These are phyloP conservation scores for Lepidothrix coronata DNA, from an alignment of 2,113 vertebrate species.

Conservation along the genomic window DNA sequence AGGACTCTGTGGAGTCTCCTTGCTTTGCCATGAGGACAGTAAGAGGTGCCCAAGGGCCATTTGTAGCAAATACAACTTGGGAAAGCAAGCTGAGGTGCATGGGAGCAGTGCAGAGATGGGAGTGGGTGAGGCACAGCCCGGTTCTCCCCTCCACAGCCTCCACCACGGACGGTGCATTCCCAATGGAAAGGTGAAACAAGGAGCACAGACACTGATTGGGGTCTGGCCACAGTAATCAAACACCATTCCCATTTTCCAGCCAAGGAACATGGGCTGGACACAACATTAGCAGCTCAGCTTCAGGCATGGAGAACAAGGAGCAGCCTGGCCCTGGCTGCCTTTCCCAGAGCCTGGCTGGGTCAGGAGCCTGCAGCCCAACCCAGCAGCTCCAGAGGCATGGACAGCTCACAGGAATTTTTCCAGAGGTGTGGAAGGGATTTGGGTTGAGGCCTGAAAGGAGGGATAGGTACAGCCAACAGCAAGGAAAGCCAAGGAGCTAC, in stretches of 20 bases:
- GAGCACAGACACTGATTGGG: neutral
- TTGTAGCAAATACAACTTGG: neutral
- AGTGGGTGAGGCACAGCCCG: neutral
- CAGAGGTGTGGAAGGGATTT: neutral
- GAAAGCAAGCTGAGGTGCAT: neutral
- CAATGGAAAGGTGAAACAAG: neutral
- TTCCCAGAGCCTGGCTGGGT: neutral
- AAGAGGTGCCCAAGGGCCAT: neutral
- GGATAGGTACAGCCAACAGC: neutral
- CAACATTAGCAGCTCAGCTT: neutral
- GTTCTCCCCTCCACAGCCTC: neutral
- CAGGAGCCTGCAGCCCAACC: neutral
- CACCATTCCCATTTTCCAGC: neutral
- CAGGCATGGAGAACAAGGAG: neutral
- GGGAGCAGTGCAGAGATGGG: neutral
- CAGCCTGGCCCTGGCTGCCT: neutral
- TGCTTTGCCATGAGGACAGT: neutral
- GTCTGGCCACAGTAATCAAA: neutral
- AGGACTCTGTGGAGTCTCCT: neutral
- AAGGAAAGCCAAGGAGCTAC: neutral
- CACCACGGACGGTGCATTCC: fast-evolving
- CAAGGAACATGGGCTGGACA: neutral
- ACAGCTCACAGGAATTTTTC: neutral
- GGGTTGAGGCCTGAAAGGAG: neutral
- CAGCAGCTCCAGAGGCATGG: fast-evolving